These are phyloP conservation scores for Scaptomyza cyrtandrae DNA, from an alignment of 2,888 invertebrate species.

Conservation along the genomic window DNA sequence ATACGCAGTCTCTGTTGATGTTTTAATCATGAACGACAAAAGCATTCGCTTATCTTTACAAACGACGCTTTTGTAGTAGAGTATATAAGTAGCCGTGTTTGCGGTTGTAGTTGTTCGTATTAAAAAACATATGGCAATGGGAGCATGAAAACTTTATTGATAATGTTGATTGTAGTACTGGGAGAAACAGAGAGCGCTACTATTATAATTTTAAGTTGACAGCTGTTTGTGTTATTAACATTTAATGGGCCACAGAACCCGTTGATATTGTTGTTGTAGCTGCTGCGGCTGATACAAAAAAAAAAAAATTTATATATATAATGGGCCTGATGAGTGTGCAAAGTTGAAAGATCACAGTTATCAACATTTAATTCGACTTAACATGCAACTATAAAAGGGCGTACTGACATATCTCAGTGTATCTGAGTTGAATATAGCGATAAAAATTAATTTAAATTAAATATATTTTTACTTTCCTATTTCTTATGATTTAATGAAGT, in stretches of 20 bases:
- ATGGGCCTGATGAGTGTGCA: slow-evolving; percentile 4
- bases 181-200: slow-evolving; percentile 27
- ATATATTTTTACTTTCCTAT: background rate
- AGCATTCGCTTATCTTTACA: slow-evolving; percentile 46
- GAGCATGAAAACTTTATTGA: slow-evolving; percentile 50
- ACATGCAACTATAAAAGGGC: background rate
- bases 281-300: slow-evolving; percentile 1
- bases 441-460: no score
- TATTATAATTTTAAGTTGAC: slow-evolving; percentile 25
- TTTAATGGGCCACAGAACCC: slow-evolving; percentile 22
- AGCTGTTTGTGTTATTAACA: slow-evolving; percentile 47
- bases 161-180: slow-evolving; percentile 25
- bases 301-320: background rate
- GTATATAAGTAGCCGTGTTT: slow-evolving; percentile 7
- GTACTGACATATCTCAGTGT: background rate
- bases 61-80: slow-evolving; percentile 13
- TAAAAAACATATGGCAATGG: slow-evolving; percentile 57
- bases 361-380: slow-evolving; percentile 2
- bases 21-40: slow-evolving; percentile 48
- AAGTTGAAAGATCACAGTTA: slow-evolving; percentile 34
- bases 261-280: slow-evolving; percentile 10
- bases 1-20: slow-evolving; percentile 36
- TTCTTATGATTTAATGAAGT: background rate
- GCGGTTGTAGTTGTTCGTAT: slow-evolving; percentile 26
- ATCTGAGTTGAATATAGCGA: background rate